Evolutionary conservation across 2,113 vertebrate genomes (phyloP).

Genomic region (Holacanthus passer): DNA sequence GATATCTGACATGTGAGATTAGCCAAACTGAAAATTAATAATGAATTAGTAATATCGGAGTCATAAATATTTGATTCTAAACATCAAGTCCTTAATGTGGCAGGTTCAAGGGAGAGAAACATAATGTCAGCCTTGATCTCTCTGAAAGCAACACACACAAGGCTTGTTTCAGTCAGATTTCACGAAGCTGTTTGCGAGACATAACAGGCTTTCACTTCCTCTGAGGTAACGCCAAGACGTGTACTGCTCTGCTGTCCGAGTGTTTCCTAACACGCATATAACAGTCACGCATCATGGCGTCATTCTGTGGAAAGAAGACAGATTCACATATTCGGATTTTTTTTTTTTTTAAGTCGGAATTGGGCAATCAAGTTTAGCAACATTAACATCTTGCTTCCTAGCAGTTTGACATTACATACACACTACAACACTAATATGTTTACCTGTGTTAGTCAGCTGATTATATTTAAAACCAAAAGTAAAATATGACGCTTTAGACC

Average conservation of each 20-base stretch:
- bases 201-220: slow-evolving; percentile 20
- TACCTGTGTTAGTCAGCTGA: not conserved
- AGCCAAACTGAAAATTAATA: slow-evolving; percentile 68
- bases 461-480: not conserved
- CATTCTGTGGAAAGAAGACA: not conserved
- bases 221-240: slow-evolving; percentile 11
- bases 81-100: slow-evolving; percentile 81
- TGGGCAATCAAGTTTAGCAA: not conserved
- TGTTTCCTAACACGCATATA: not conserved
- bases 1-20: slow-evolving; percentile 75
- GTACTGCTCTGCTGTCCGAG: not conserved
- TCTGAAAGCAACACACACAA: slow-evolving; percentile 53
- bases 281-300: not conserved
- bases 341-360: not conserved
- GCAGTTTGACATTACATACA: not conserved
- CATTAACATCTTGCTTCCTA: not conserved
- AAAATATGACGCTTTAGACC: not conserved
- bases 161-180: slow-evolving; percentile 48
- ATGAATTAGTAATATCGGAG: slow-evolving; percentile 68
- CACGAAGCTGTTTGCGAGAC: slow-evolving; percentile 36
- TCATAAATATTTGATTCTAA: slow-evolving; percentile 74
- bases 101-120: slow-evolving; percentile 89
- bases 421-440: not conserved
- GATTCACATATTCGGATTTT: not conserved
- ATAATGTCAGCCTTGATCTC: slow-evolving; percentile 69